phyloP scores from a whole-genome alignment of 2,113 vertebrate species.

The Salvator merianae region DNA sequence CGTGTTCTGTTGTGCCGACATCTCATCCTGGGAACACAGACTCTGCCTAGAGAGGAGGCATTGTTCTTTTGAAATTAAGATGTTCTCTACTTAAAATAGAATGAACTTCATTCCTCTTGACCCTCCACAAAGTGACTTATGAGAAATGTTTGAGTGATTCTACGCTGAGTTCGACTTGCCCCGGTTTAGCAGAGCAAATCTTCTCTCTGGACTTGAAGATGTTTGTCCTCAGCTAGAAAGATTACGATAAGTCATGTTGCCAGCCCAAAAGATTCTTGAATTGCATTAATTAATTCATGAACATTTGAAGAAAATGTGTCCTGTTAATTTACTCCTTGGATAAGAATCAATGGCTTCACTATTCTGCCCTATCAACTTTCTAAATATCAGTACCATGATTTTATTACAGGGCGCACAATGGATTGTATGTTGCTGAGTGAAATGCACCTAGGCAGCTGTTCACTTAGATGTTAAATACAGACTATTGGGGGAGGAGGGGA shows the following conservation, averaged over 20 bases:
- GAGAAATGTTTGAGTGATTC: slow-evolving; percentile 20
- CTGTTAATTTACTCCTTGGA: slow-evolving; percentile 50
- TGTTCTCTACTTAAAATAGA: slow-evolving; percentile 32
- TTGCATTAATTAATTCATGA: slow-evolving; percentile 51
- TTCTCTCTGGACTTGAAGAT: slow-evolving; percentile 20
- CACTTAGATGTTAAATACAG: slow-evolving; percentile 18
- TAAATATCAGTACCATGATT: slow-evolving; percentile 32
- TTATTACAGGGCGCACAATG: slow-evolving; percentile 29
- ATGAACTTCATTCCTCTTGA: slow-evolving; percentile 41
- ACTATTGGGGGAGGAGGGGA: not conserved
- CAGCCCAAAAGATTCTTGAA: slow-evolving; percentile 27
- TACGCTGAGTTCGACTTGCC: slow-evolving; percentile 32
- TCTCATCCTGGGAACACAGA: slow-evolving; percentile 25
- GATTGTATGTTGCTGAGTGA: slow-evolving; percentile 19
- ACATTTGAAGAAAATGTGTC: slow-evolving; percentile 25
- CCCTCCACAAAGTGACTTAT: slow-evolving; percentile 23
- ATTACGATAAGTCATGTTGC: slow-evolving; percentile 29
- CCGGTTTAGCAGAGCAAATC: slow-evolving; percentile 25
- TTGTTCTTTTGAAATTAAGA: slow-evolving; percentile 44
- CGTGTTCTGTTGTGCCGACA: slow-evolving; percentile 8
- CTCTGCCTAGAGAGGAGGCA: not conserved
- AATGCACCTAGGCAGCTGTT: slow-evolving; percentile 19
- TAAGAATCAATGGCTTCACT: slow-evolving; percentile 43
- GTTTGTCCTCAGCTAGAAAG: slow-evolving; percentile 12
- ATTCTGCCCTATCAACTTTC: slow-evolving; percentile 11